Evolutionary conservation across 1,140 invertebrate genomes (phyloP), one percentile per base, ranked within the genome.

Genomic region (Plectrocnemia conspersa): DNA sequence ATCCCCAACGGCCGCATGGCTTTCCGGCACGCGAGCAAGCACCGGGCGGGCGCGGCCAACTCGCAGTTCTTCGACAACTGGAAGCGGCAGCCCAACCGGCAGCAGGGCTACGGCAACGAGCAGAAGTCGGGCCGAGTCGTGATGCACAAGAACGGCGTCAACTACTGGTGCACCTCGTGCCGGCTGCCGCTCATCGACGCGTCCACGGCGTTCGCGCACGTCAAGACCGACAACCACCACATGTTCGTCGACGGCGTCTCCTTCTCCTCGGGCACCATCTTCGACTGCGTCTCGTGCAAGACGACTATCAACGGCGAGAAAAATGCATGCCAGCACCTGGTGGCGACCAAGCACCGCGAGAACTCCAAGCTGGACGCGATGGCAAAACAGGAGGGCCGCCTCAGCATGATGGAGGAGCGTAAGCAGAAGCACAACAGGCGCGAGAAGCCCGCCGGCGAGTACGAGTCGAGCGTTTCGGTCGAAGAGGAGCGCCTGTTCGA

Each of bases 221-320:
- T 46, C 4, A 52, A 52, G 11, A 33, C 47, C 22, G 42, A 48
- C 1, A 54, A 54, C 16, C 58, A 59, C 35, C 22, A 36, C 24
- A 47, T 32, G 19, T 19, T 25, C n/a, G 53, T 59, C 3, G 58
- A 59, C 33, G 52, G 47, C 7, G 53, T 59, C 10, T 32, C 35
- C 1, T 55, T 40, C 35, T 33, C 35, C 9, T 27, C 25, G 10
- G 47, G 41, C 4, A 59, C 53, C 11, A 42, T 46, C 23, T 59
- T 55, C 33, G 49, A 46, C 44, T 59, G 58, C 16, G 16, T 35
- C 4, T 19, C 42, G 10, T 59, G 58, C 44, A 29, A 27, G 13
- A 54, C 54, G 10, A 50, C 54, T 7, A 56, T 59, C 18, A 59
- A 52, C 53, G 58, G 58, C 1, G 58, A 59, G 22, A 52, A 52